Evolutionary conservation across 2,797 vertebrate species (phyloP), one percentile per base, ranked within the genome.

Genomic region (Botia almorhae): DNA sequence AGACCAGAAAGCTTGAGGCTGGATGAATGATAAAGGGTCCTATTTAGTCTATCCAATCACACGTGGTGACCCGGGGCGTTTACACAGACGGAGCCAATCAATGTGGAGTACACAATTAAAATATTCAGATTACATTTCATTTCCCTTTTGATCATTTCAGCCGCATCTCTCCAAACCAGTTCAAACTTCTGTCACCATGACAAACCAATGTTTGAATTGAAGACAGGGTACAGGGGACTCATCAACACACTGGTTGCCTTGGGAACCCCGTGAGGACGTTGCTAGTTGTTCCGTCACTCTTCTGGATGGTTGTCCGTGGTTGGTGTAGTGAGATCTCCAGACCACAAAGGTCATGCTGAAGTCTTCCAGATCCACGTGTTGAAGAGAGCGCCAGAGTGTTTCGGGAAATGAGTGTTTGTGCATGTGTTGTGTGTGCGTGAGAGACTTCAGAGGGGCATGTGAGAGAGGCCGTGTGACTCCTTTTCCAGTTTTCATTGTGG

Each of bases 401-500:
- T 79, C 65, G 16, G 82, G 82, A 74, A 81, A 75, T 65, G 80
- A 89, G 82, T 82, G 56, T 76, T 51, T 64, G 83, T 90, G 82
- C 65, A 33, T 82, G 7, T 60, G 43, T 75, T n/a, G 10, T 36
- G 71, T 82, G 64, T 73, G 55, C 48, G 5, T 17, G 56, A 26
- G 73, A 69, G 69, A 55, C 80, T 56, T 69, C 55, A 16, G 63
- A 55, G 81, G 63, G n/a, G 56, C 55, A 0, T 79, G 74, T 78
- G 73, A 68, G 74, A 72, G 80, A 76, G 80, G 80, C 77, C 82
- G 89, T 87, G 72, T 89, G 87, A 86, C 84, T 85, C 76, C 81
- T 83, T 87, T 91, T 92, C 90, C 89, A 83, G 90, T 93, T 92
- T 93, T 90, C 87, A 85, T 88, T 89, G 87, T 92, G 88, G 91